Evolutionary conservation across 37 sponge, comb jelly and placozoan species (phyloP).

Genomic region (Crambe crambe): DNA sequence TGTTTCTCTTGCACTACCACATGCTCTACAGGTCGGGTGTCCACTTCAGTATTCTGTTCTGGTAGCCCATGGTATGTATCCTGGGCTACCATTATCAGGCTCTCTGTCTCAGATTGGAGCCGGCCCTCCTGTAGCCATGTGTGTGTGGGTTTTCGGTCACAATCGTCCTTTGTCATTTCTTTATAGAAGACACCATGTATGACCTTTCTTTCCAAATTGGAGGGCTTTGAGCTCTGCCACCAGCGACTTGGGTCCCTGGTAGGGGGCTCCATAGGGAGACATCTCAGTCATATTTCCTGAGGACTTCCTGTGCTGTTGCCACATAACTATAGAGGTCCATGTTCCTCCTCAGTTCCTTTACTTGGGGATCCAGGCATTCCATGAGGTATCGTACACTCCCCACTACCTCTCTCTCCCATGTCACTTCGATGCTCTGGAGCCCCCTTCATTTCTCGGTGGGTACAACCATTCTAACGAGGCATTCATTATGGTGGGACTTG

Average conservation of each 20-base stretch:
- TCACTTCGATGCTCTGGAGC: not conserved
- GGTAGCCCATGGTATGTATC: conserved; percentile 15
- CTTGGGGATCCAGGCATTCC: not conserved
- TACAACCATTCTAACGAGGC: not conserved
- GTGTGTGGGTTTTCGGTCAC: not conserved
- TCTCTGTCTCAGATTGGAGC: not conserved
- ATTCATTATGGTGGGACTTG: not conserved
- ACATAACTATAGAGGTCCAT: not conserved
- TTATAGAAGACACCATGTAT: not conserved
- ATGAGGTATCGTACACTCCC: not conserved
- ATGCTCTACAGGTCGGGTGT: not conserved
- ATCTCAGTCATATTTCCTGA: not conserved
- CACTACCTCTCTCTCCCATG: not conserved
- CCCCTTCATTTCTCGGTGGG: conserved; percentile 1
- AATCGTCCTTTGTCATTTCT: not conserved
- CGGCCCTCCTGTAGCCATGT: not conserved
- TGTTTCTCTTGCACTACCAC: not conserved
- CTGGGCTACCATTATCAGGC: conserved; percentile 24
- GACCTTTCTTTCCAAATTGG: not conserved
- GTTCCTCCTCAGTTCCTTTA: not conserved
- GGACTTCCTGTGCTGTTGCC: not conserved
- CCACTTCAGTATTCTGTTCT: not conserved
- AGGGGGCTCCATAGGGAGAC: not conserved
- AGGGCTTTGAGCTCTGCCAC: not conserved
- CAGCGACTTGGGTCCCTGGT: not conserved